phyloP scores from a whole-genome alignment of 2,888 invertebrate genomes.

The Geotrupes spiniger region DNA sequence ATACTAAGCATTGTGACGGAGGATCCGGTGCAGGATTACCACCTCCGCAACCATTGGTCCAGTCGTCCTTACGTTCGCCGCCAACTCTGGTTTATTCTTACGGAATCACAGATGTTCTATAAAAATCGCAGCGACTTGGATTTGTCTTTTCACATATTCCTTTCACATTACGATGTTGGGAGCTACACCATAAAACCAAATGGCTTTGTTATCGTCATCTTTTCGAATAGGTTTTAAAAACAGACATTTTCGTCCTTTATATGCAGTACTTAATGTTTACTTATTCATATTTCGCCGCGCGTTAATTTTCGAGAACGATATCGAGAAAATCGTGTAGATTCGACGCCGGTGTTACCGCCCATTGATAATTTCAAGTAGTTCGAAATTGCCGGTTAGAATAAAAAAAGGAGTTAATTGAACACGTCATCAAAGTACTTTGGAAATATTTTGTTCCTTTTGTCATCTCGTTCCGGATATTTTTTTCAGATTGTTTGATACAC shows the following conservation, averaged over 20 bases:
- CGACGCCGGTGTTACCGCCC: no score
- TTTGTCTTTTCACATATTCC: constrained; percentile 42
- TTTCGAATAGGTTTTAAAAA: constrained; percentile 19
- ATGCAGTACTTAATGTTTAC: constrained; percentile 12
- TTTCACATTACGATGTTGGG: constrained; percentile 29
- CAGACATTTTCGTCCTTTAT: constrained; percentile 19
- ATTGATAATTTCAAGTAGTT: no score
- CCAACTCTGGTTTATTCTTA: constrained; percentile 41
- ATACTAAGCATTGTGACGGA: constrained; percentile 28
- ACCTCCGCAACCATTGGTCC: constrained; percentile 45
- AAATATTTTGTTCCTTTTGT: no score
- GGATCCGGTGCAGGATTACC: constrained; percentile 36
- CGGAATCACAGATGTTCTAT: constrained; percentile 47
- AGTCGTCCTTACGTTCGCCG: constrained; percentile 41
- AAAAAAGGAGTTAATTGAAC: no score
- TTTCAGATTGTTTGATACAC: no score
- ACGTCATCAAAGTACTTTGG: no score
- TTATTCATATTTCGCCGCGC: constrained; percentile 18
- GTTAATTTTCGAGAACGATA: no score
- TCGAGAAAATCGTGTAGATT: no score
- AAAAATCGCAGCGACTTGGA: constrained; percentile 46
- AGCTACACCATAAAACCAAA: constrained; percentile 31
- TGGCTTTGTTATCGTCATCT: constrained; percentile 32
- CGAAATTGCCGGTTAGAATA: no score
- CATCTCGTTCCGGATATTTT: no score